Percentiles rank a stretch among this genome's conserved stretches.
These are phyloP conservation scores for Olivierus martensii DNA, from an alignment of 1,140 invertebrate species.

Conservation along the genomic window DNA sequence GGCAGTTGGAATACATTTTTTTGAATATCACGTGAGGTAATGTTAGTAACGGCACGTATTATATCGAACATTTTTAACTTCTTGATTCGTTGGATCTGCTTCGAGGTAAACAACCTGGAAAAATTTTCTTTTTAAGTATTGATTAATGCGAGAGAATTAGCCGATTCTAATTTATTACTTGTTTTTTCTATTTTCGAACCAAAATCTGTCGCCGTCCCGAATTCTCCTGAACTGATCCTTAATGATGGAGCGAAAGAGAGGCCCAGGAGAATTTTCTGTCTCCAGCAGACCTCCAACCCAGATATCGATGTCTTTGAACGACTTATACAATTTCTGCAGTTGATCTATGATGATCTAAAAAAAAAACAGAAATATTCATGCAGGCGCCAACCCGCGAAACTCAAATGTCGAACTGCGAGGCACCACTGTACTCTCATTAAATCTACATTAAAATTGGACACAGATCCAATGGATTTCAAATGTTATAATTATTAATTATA, in stretches of 20 bases:
- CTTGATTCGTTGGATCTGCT: constrained; percentile 40
- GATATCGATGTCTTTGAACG: constrained; percentile 42
- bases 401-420: neutral
- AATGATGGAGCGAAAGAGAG: constrained; percentile 42
- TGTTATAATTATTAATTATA: too few species aligned
- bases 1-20: constrained; percentile 39
- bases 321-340: constrained; percentile 32
- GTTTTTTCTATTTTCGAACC: constrained; percentile 41
- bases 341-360: too few species aligned
- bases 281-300: constrained; percentile 56
- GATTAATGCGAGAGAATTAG: constrained; percentile 1
- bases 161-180: constrained; percentile 26
- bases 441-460: too few species aligned
- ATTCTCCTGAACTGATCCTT: constrained; percentile 41
- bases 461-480: too few species aligned
- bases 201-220: constrained; percentile 41
- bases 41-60: constrained; percentile 37
- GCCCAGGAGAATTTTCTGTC: constrained; percentile 40
- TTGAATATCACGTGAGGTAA: constrained; percentile 40
- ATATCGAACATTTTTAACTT: constrained; percentile 40
- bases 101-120: constrained; percentile 38
- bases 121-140: neutral
- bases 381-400: too few species aligned
- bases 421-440: too few species aligned
- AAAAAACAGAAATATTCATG: too few species aligned